These are phyloP conservation scores for Perca schrenkii DNA, from an alignment of 2,113 vertebrate genomes.

Conservation along the genomic window DNA sequence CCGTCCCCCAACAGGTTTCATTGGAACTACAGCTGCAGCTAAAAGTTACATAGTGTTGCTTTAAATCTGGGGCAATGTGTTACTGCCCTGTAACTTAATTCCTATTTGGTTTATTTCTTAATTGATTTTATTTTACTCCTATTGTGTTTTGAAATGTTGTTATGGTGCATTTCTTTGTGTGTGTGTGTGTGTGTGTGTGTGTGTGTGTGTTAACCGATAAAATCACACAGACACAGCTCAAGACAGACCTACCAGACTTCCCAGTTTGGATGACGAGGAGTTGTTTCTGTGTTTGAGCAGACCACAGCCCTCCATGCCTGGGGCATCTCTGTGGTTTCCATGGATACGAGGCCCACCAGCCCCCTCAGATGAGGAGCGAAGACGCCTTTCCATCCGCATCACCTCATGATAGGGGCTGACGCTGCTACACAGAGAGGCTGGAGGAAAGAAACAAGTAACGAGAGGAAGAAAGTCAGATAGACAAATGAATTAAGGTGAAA, in stretches of 20 bases:
- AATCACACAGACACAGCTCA: background rate
- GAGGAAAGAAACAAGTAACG: background rate
- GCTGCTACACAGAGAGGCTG: conserved; percentile 84
- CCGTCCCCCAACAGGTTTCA: too few species aligned
- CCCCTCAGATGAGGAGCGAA: conserved; percentile 96
- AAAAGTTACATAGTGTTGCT: too few species aligned
- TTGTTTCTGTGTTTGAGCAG: conserved; percentile 90
- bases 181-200: background rate
- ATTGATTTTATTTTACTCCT: background rate
- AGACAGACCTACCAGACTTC: conserved; percentile 93
- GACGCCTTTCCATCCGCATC: conserved; percentile 90
- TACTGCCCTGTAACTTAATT: background rate
- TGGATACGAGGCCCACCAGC: conserved; percentile 91
- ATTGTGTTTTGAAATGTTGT: background rate
- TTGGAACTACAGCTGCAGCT: too few species aligned
- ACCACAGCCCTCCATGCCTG: conserved; percentile 83
- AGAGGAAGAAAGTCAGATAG: conserved; percentile 7
- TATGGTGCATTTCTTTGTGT: background rate
- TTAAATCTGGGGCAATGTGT: background rate
- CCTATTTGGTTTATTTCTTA: background rate
- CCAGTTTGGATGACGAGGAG: conserved; percentile 96
- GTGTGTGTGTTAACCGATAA: background rate
- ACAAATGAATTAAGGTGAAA: conserved; percentile 16
- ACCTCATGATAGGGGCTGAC: conserved; percentile 92
- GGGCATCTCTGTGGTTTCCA: conserved; percentile 89